Evolutionary conservation across 2,113 vertebrate genomes (phyloP).

Genomic region (Eulemur rufifrons): DNA sequence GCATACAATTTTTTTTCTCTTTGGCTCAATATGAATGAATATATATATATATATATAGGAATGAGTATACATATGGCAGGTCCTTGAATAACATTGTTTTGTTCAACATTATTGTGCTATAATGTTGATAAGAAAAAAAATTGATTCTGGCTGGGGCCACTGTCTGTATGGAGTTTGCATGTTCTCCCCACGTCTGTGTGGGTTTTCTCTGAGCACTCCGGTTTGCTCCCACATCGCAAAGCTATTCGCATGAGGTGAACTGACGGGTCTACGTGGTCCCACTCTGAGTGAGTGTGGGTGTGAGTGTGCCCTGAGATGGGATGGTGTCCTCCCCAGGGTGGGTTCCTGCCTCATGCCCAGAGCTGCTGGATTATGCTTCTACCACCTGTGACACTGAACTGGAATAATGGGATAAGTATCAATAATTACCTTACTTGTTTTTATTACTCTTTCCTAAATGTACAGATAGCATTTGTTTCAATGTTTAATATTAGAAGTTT

Average conservation of each 20-base stretch:
- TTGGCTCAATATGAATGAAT: neutral
- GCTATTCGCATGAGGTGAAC: neutral
- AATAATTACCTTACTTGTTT: neutral
- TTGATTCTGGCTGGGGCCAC: neutral
- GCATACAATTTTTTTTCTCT: neutral
- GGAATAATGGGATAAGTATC: neutral
- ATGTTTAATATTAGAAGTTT: neutral
- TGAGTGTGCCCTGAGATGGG: neutral
- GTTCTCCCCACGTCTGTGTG: neutral
- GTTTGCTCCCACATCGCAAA: neutral
- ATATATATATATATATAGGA: neutral
- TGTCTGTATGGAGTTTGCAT: neutral
- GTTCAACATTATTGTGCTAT: neutral
- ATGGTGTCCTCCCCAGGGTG: neutral
- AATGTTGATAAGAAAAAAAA: neutral
- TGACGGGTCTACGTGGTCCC: neutral
- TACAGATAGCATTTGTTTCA: neutral
- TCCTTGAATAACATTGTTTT: neutral
- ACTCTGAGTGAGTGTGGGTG: neutral
- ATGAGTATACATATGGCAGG: neutral
- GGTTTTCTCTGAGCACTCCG: neutral
- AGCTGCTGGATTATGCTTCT: too few relatives aligned
- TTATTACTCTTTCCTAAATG: neutral
- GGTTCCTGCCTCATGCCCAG: neutral
- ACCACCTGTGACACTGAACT: neutral